Evolutionary conservation across 1,140 invertebrate genomes (phyloP).

Genomic region (Diorhabda carinulata): DNA sequence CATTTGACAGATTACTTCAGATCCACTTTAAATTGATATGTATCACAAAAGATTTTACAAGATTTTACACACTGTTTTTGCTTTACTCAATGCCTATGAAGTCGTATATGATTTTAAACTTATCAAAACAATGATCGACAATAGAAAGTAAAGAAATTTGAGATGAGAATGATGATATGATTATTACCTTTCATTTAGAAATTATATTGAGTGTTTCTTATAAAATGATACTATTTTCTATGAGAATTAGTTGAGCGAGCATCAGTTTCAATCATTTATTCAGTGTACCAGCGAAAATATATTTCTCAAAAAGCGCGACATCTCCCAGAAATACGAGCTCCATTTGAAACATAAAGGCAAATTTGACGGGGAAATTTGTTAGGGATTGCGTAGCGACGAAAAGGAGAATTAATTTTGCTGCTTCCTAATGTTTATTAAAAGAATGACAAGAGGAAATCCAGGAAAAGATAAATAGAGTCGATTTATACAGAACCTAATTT

Average conservation of each 20-base stretch:
- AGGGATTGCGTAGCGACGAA: background rate
- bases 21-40: too few species aligned
- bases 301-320: constrained; percentile 9
- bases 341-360: constrained; percentile 14
- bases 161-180: too few species aligned
- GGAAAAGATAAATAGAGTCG: constrained; percentile 19
- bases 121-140: too few species aligned
- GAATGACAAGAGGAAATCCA: constrained; percentile 17
- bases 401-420: constrained; percentile 11
- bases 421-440: constrained; percentile 21
- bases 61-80: too few species aligned
- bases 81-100: too few species aligned
- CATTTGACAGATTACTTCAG: too few species aligned
- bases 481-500: constrained; percentile 25
- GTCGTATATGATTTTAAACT: too few species aligned
- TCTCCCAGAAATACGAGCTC: constrained; percentile 5
- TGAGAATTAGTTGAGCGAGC: background rate
- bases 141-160: too few species aligned
- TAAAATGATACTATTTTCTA: too few species aligned
- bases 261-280: constrained; percentile 6
- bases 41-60: too few species aligned
- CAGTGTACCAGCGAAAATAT: constrained; percentile 5
- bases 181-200: too few species aligned
- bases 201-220: too few species aligned
- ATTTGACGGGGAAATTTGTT: constrained; percentile 2